These are phyloP conservation scores for Trilocha varians DNA, from an alignment of 2,888 invertebrate species.

Conservation along the genomic window DNA sequence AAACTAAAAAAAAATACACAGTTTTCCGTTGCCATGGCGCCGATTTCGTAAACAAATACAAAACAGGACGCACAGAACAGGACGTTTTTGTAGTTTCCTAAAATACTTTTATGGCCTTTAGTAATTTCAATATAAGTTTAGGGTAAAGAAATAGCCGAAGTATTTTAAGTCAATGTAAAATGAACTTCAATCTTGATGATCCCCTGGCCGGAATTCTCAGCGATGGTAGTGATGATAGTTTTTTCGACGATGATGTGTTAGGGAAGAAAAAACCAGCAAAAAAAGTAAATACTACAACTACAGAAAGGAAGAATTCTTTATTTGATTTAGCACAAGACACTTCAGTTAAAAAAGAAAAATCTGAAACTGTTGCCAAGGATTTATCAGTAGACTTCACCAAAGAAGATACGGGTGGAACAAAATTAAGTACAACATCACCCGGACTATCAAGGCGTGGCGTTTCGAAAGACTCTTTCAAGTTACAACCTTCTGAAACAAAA, in stretches of 20 bases:
- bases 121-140: too few species aligned
- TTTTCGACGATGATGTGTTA: constrained; percentile 76
- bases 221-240: constrained; percentile 81
- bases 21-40: constrained; percentile 46
- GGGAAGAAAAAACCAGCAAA: constrained; percentile 55
- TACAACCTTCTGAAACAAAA: constrained; percentile 24
- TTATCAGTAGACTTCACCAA: constrained; percentile 29
- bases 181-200: constrained; percentile 76
- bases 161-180: too few species aligned
- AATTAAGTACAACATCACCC: constrained; percentile 27
- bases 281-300: constrained; percentile 36
- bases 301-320: constrained; percentile 50
- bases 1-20: not conserved
- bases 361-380: constrained; percentile 28
- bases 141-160: too few species aligned
- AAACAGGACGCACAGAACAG: constrained; percentile 4
- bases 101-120: too few species aligned
- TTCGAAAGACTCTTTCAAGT: constrained; percentile 44
- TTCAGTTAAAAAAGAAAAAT: constrained; percentile 18
- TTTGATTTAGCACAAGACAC: constrained; percentile 49
- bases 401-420: constrained; percentile 27
- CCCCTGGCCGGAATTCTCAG: constrained; percentile 77
- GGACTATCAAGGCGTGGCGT: constrained; percentile 30
- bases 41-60: constrained; percentile 36
- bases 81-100: constrained; percentile 8